Conservation (phyloP, 2,113 vertebrate species). For the Aptenodytes patagonicus region DNA sequence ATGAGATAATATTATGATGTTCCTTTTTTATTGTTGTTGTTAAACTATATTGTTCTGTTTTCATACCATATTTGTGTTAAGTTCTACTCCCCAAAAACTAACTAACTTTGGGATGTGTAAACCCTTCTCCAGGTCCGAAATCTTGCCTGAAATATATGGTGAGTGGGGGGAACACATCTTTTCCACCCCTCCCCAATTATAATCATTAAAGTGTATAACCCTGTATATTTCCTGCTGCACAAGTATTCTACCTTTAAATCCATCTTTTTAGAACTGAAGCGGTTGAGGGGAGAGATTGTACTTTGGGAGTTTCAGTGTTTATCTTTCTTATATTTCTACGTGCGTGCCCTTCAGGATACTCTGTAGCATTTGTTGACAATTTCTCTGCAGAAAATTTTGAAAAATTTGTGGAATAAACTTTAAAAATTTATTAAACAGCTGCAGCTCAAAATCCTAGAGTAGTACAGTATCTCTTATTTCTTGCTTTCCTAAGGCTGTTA, state of each 20-base stretch:
- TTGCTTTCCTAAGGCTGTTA: not conserved
- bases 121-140: not conserved
- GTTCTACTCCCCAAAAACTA: not conserved
- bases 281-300: not conserved
- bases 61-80: not conserved
- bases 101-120: not conserved
- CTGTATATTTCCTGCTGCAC: not conserved
- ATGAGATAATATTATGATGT: not conserved
- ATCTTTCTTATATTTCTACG: not conserved
- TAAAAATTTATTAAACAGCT: not conserved
- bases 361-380: not conserved
- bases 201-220: not conserved
- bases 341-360: fast-evolving
- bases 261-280: not conserved
- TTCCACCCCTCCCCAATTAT: not conserved
- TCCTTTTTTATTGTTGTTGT: not conserved
- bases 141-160: not conserved
- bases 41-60: not conserved
- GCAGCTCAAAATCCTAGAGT: not conserved
- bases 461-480: not conserved
- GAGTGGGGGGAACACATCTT: no score
- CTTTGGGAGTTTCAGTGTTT: not conserved
- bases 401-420: not conserved
- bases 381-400: not conserved
- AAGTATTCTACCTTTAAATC: not conserved